phyloP scores from a whole-genome alignment of 2,797 vertebrate species.

The Lithobates pipiens region DNA sequence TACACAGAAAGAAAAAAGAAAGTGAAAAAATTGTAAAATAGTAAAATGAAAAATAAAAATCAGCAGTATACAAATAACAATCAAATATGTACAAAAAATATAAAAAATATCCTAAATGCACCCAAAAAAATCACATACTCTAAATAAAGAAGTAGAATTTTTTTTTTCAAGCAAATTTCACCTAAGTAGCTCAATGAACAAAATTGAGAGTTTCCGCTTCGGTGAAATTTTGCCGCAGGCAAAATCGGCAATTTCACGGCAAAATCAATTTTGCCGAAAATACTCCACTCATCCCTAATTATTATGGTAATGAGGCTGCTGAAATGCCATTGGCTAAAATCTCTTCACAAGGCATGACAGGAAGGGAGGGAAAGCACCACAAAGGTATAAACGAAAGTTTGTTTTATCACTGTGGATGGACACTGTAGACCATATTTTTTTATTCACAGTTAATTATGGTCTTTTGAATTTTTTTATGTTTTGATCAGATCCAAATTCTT shows the following conservation, averaged over 20 bases:
- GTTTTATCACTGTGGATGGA: neutral
- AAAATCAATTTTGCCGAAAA: neutral
- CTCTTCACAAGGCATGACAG: neutral
- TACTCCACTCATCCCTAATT: neutral
- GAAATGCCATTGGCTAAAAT: slow-evolving; percentile 1
- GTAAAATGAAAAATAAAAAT: too few relatives aligned
- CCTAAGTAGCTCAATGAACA: neutral
- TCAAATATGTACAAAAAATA: too few relatives aligned
- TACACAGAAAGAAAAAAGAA: too few relatives aligned
- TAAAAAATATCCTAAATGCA: neutral
- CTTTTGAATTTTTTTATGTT: too few relatives aligned
- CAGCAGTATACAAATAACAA: too few relatives aligned
- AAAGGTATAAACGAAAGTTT: neutral
- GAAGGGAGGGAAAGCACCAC: neutral
- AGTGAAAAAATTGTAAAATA: too few relatives aligned
- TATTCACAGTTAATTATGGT: neutral
- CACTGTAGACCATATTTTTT: neutral
- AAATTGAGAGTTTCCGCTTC: neutral
- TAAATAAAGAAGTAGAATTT: neutral
- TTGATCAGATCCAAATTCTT: neutral
- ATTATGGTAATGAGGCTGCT: neutral
- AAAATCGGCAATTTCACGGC: neutral
- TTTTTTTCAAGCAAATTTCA: neutral
- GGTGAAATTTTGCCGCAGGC: neutral
- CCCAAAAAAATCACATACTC: neutral